A percentile compares a stretch with the other conserved stretches of the same genome.
Evolutionary conservation across 30 jellyfish, hydroid and myxozoan species (phyloP).

Genomic region (Aurelia aurita complex sp. Pacific): DNA sequence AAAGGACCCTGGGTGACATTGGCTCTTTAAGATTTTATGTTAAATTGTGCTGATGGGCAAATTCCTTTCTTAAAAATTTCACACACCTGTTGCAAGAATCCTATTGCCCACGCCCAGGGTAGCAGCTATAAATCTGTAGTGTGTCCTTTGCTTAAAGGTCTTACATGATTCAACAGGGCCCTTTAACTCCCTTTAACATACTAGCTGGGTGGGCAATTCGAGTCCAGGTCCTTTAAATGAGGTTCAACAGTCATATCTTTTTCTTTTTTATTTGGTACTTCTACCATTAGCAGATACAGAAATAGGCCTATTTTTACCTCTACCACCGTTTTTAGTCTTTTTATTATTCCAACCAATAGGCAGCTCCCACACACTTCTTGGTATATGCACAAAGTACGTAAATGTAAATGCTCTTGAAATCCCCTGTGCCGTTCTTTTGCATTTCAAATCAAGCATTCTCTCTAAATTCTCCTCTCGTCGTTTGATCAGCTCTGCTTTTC

Average conservation of each 20-base stretch:
- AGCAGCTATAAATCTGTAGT: no score
- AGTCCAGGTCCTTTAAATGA: no score
- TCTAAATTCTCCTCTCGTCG: slow-evolving; percentile 66
- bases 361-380: slow-evolving; percentile 79
- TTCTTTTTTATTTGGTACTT: slow-evolving; percentile 10
- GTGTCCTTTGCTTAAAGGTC: no score
- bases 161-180: no score
- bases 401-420: slow-evolving; percentile 60
- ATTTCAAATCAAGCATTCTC: slow-evolving; percentile 42
- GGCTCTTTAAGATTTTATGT: no score
- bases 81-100: no score
- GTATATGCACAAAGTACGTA: slow-evolving; percentile 82
- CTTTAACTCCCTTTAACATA: no score
- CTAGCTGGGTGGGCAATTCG: no score
- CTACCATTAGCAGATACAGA: slow-evolving; percentile 19
- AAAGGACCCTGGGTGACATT: no score
- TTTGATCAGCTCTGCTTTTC: slow-evolving; percentile 51
- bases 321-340: slow-evolving; percentile 44
- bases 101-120: no score
- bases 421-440: slow-evolving; percentile 45
- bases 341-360: slow-evolving; percentile 81
- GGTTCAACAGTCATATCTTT: neutral
- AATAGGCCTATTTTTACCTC: slow-evolving; percentile 52
- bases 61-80: no score
- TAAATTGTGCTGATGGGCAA: no score